Percentiles rank a stretch among this genome's conserved stretches.
Conservation (phyloP, 2,888 invertebrate genomes). For the Dryococelus australis region DNA sequence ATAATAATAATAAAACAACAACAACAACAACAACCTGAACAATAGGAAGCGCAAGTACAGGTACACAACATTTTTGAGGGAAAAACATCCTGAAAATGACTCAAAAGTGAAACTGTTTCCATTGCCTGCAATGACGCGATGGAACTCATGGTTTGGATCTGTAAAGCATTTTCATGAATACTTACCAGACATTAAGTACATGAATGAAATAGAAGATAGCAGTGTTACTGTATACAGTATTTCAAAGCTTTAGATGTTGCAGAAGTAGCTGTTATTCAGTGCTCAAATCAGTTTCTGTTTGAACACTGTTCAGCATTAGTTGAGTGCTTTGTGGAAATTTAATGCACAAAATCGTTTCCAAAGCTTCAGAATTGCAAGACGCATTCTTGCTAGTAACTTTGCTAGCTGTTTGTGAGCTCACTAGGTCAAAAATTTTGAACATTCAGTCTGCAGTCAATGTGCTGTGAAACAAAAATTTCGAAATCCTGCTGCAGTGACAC, state of each 20-base stretch:
- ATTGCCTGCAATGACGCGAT: too few species aligned
- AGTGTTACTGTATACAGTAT: neutral
- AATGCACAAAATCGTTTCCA: neutral
- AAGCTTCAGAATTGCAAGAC: neutral
- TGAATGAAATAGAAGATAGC: neutral
- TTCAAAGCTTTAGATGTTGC: neutral
- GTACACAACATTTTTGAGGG: neutral
- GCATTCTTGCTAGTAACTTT: neutral
- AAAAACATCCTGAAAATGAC: too few species aligned
- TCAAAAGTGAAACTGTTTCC: too few species aligned
- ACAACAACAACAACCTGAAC: neutral
- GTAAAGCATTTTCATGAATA: neutral
- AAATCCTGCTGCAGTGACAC: neutral
- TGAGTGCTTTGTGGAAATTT: conserved; percentile 13
- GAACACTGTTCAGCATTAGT: neutral
- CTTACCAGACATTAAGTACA: neutral
- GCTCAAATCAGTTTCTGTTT: neutral
- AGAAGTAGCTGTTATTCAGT: neutral
- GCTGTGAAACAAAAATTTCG: neutral
- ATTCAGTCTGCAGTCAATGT: neutral
- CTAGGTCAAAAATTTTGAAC: neutral
- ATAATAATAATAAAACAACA: too few species aligned
- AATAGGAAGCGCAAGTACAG: conserved; percentile 5
- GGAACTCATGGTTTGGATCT: too few species aligned
- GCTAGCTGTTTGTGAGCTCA: neutral